These are phyloP conservation scores for Panthera tigris DNA, from an alignment of 2,113 vertebrate species.

Conservation along the genomic window DNA sequence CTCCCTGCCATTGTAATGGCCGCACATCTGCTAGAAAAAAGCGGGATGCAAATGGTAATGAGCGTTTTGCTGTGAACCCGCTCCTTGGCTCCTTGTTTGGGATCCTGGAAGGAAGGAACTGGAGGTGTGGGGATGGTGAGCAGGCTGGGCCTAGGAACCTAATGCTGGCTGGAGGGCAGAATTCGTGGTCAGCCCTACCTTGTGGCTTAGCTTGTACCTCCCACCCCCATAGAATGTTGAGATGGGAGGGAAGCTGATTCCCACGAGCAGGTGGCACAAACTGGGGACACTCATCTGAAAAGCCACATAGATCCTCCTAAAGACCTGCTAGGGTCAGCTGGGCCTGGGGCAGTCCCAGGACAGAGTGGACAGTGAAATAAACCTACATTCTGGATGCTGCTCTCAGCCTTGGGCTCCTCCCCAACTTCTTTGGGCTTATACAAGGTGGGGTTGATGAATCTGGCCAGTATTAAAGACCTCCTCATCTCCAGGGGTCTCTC, in stretches of 20 bases:
- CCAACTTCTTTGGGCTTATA: not conserved
- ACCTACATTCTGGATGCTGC: not conserved
- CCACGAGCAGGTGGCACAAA: not conserved
- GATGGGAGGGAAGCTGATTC: not conserved
- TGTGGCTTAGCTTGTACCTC: not conserved
- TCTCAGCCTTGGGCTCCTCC: not conserved
- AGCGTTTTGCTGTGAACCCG: constrained; percentile 64
- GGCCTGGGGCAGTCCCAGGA: not conserved
- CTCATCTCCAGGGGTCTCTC: not conserved
- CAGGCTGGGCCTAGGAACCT: not conserved
- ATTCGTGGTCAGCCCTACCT: not conserved
- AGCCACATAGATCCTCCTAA: not conserved
- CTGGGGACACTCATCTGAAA: not conserved
- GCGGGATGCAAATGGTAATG: constrained; percentile 79
- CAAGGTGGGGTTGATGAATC: not conserved
- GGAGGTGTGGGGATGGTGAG: not conserved
- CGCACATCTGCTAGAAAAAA: constrained; percentile 85
- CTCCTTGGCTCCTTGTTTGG: constrained; percentile 57
- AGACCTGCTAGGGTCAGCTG: not conserved
- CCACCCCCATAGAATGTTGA: not conserved
- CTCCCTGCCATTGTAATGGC: constrained; percentile 83
- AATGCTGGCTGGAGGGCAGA: not conserved
- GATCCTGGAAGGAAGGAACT: not conserved
- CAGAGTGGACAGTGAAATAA: not conserved
- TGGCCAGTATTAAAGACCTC: not conserved